Evolutionary conservation across 2,113 vertebrate genomes (phyloP), one percentile per base, ranked within the genome.

Genomic region (Triplophysa rosa): DNA sequence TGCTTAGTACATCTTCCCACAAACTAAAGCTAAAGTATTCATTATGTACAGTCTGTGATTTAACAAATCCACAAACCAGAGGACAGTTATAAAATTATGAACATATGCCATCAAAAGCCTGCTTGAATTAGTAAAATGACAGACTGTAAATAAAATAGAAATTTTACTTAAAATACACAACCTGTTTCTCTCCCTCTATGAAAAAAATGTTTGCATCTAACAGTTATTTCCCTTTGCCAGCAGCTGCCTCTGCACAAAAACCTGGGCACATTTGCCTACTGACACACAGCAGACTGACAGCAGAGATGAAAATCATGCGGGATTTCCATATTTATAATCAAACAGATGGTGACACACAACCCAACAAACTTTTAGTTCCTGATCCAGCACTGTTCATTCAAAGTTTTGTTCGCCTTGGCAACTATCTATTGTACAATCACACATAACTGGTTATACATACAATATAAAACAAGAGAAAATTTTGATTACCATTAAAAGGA

Each of bases 311-410:
- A 67, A 74, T 81, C 78, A 26, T 8, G 3, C 33, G 59, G 74
- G 33, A 81, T 81, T 84, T 84, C 10, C 83, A 81, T 81, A 78
- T 45, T 63, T 68, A 67, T 65, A 45, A 63, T 40, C 11, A 65
- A 24, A 16, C 63, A 47, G 62, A 52, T 29, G 45, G 68, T 63
- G 75, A 71, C 49, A 82, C 12, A 12, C 29, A 64, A 14, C 5
- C 17, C 29, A 64, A 14, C 2, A 67, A 40, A 56, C 8, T 37
- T 59, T 52, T 54, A 17, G 16, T 70, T 26, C 67, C 23, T 68
- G 45, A 68, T 68, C 67, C 21, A 68, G 24, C 58, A 67, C 9
- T 11, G 26, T 24, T 45, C 54, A 52, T 26, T 40, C 59, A 40
- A 67, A 56, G 76, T 33, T 59, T 61, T 49, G 21, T 49, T 47